A percentile compares a stretch with the other conserved stretches of the same genome.
Conservation (phyloP, 2,888 invertebrate species). For the Standfussiana lucernea region DNA sequence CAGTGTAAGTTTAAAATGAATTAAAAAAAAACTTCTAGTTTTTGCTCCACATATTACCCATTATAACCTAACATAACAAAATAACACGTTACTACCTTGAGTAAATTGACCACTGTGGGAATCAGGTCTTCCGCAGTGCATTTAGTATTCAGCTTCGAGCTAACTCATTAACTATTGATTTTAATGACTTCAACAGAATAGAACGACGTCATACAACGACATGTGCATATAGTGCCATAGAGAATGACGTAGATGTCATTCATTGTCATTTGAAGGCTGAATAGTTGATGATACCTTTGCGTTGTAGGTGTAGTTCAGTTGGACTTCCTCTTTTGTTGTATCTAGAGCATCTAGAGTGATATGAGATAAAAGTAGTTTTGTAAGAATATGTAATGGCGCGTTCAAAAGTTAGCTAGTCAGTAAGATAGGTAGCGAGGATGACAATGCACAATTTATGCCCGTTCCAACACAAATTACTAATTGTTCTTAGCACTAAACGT, state of each 20-base stretch:
- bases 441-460: too few species aligned
- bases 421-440: too few species aligned
- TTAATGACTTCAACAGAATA: slow-evolving; percentile 33
- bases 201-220: slow-evolving; percentile 32
- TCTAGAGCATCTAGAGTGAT: too few species aligned
- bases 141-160: slow-evolving; percentile 44
- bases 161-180: slow-evolving; percentile 44
- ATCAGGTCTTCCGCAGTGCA: slow-evolving; percentile 40
- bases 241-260: not conserved
- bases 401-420: too few species aligned
- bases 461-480: too few species aligned
- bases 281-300: too few species aligned
- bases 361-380: too few species aligned
- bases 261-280: slow-evolving; percentile 21
- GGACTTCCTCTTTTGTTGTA: too few species aligned
- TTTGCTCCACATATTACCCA: slow-evolving; percentile 3
- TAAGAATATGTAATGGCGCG: too few species aligned
- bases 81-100: slow-evolving; percentile 21
- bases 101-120: slow-evolving; percentile 55
- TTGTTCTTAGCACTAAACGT: too few species aligned
- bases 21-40: not conserved
- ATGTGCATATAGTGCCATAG: slow-evolving; percentile 22
- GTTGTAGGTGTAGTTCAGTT: too few species aligned
- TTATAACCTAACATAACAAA: slow-evolving; percentile 16
- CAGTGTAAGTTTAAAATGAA: too few species aligned